These are phyloP conservation scores for Scolanthus callimorphus DNA, from an alignment of 92 coral and sea anemone species.

Conservation along the genomic window DNA sequence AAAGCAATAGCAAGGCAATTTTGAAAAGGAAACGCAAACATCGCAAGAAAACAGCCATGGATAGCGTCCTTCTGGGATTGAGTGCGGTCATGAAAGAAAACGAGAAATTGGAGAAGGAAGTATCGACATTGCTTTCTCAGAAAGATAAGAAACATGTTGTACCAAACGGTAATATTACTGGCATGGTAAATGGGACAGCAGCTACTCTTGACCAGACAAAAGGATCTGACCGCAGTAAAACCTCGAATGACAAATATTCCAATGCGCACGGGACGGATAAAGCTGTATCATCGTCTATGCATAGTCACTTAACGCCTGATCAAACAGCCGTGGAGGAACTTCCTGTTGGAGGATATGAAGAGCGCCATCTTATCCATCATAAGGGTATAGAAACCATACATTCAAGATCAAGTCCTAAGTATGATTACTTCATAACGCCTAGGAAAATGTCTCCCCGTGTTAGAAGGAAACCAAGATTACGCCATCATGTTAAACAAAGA, in stretches of 20 bases:
- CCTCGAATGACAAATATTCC: not conserved
- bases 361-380: conserved; percentile 6
- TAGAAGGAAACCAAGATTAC: not conserved
- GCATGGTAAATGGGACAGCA: not conserved
- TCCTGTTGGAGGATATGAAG: conserved; percentile 1
- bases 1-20: not conserved
- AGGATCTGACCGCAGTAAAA: not conserved
- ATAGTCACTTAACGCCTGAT: not conserved
- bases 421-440: conserved; percentile 8
- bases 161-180: not conserved
- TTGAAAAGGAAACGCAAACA: conserved; percentile 4
- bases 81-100: conserved; percentile 57
- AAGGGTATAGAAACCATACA: conserved; percentile 14
- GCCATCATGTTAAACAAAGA: not conserved
- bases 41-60: conserved; percentile 31
- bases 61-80: conserved; percentile 40
- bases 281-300: not conserved
- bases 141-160: not conserved
- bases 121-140: conserved; percentile 33
- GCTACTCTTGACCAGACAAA: not conserved
- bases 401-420: not conserved
- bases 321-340: conserved; percentile 25
- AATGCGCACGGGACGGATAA: not conserved
- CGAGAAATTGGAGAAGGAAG: conserved; percentile 51
- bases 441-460: not conserved